A percentile compares a stretch with the other conserved stretches of the same genome.
phyloP scores from a whole-genome alignment of 2,888 invertebrate species.

The Mystacides longicornis region DNA sequence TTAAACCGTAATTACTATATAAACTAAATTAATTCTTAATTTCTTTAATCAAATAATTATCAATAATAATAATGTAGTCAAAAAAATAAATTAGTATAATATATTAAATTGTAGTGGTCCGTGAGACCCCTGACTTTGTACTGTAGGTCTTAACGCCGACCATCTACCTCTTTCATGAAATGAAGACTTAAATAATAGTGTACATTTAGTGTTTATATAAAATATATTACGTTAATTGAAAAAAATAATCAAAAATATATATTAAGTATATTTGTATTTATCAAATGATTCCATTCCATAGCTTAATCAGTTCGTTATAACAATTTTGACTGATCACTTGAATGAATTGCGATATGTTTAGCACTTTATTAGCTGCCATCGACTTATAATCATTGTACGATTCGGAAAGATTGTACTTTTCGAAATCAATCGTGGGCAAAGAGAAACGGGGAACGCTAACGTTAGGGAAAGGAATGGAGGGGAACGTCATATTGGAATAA shows the following conservation, averaged over 20 bases:
- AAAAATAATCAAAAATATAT: not conserved
- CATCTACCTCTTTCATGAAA: too few relatives aligned
- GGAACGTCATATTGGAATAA: constrained; percentile 26
- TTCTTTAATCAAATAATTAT: too few relatives aligned
- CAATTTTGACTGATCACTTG: constrained; percentile 9
- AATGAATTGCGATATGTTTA: constrained; percentile 47
- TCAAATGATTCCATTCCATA: constrained; percentile 15
- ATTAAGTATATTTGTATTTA: not conserved
- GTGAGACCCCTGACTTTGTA: too few relatives aligned
- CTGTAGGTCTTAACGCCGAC: too few relatives aligned
- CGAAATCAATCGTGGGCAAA: not conserved
- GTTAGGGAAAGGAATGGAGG: constrained; percentile 33
- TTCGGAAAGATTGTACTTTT: constrained; percentile 26
- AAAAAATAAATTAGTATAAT: too few relatives aligned
- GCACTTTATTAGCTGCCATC: constrained; percentile 44
- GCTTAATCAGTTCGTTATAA: constrained; percentile 10
- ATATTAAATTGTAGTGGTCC: too few relatives aligned
- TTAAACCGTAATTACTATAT: too few relatives aligned
- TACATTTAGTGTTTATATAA: not conserved
- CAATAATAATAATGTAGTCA: too few relatives aligned
- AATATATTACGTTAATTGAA: not conserved
- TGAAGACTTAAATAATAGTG: too few relatives aligned
- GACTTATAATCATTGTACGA: constrained; percentile 42
- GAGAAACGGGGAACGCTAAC: constrained; percentile 10
- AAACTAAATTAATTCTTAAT: too few relatives aligned